A percentile compares a stretch with the other conserved stretches of the same genome.
These are phyloP conservation scores for Drosophila lini DNA, from an alignment of 1,140 invertebrate genomes.

Conservation along the genomic window DNA sequence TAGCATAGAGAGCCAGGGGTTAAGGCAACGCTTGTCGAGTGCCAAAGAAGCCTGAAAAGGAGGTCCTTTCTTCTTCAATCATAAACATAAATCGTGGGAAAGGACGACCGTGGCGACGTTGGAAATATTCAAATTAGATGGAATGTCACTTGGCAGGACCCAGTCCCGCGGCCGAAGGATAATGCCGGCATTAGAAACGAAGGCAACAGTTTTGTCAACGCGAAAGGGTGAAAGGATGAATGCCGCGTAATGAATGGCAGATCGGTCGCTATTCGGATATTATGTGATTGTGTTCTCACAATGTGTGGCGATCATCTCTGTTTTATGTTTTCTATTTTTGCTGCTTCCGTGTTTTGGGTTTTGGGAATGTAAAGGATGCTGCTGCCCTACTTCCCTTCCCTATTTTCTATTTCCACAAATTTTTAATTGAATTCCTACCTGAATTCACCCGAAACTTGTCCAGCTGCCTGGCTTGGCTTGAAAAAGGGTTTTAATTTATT, in stretches of 20 bases:
- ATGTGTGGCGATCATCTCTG: constrained; percentile 72
- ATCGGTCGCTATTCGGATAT: constrained; percentile 30
- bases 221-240: constrained; percentile 57
- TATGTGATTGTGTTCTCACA: constrained; percentile 73
- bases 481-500: constrained; percentile 49
- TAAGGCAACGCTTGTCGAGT: constrained; percentile 53
- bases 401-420: constrained; percentile 47
- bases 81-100: constrained; percentile 80
- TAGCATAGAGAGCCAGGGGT: constrained; percentile 64
- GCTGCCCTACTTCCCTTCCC: constrained; percentile 26
- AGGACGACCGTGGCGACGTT: constrained; percentile 32
- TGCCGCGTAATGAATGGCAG: constrained; percentile 51
- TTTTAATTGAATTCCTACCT: constrained; percentile 81
- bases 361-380: constrained; percentile 26
- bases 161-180: constrained; percentile 42
- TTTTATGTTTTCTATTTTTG: constrained; percentile 18
- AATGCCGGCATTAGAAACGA: constrained; percentile 67
- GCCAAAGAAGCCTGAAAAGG: constrained; percentile 22
- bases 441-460: constrained; percentile 54
- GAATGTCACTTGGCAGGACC: constrained; percentile 73
- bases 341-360: constrained; percentile 20
- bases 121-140: constrained; percentile 72
- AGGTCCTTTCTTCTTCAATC: constrained; percentile 51
- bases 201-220: constrained; percentile 77
- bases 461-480: constrained; percentile 53